Conservation (phyloP, 2,113 vertebrate genomes). For the Gila orcuttii region DNA sequence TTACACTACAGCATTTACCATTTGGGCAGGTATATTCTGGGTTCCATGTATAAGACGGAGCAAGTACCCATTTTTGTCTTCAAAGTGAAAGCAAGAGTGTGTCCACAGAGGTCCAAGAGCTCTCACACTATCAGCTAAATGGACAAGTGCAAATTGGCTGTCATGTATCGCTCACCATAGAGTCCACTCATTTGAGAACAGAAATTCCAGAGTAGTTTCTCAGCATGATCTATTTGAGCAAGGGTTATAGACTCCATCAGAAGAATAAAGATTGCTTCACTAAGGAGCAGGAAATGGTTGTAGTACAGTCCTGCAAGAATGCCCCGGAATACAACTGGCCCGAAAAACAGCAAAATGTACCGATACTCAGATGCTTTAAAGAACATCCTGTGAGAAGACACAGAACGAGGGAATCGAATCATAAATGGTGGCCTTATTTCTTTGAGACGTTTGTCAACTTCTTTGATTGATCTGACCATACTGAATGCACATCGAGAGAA, state of each 20-base stretch:
- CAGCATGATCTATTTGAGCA: conserved; percentile 31
- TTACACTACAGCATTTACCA: conserved; percentile 44
- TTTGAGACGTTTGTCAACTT: conserved; percentile 31
- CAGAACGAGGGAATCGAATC: conserved; percentile 21
- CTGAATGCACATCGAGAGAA: conserved; percentile 31
- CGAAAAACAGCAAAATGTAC: conserved; percentile 42
- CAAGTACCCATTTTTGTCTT: conserved; percentile 50
- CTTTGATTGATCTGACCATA: conserved; percentile 28
- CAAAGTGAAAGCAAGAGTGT: conserved; percentile 49
- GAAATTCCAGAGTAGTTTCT: conserved; percentile 30
- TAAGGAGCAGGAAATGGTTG: conserved; percentile 51
- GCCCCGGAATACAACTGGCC: conserved; percentile 47
- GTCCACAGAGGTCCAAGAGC: conserved; percentile 34
- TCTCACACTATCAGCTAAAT: conserved; percentile 38
- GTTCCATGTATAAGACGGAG: conserved; percentile 48
- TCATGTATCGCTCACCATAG: conserved; percentile 30
- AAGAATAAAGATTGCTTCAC: conserved; percentile 26
- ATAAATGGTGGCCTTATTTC: conserved; percentile 35
- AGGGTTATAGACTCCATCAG: conserved; percentile 21
- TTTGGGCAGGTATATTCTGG: conserved; percentile 49
- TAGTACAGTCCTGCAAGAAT: conserved; percentile 50
- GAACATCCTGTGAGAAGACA: conserved; percentile 51
- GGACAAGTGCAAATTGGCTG: conserved; percentile 6
- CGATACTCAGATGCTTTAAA: conserved; percentile 47
- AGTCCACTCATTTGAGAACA: conserved; percentile 25